Evolutionary conservation across 2,888 invertebrate genomes (phyloP), one percentile per base, ranked within the genome.

Genomic region (Drosophila nr. fundita): DNA sequence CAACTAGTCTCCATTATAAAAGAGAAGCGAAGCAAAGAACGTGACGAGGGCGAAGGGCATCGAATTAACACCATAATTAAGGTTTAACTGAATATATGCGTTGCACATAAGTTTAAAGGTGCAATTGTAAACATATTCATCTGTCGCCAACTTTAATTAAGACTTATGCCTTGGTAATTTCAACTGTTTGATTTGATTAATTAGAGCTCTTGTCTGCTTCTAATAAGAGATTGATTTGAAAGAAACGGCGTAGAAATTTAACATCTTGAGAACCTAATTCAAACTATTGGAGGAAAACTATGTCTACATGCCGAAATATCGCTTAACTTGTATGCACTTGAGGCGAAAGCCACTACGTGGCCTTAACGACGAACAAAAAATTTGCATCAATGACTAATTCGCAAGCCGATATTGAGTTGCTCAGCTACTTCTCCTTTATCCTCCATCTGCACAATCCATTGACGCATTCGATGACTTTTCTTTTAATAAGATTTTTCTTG

Each of bases 21-120:
- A 68, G 68, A 60, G 65, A 73, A 74, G 59, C 60, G 70, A 60
- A 62, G 62, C 79, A 50, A 55, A 55, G 54, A 62, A 87, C 84
- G 77, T 87, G 85, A 75, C 84, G 68, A 29, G 11, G 29, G 13
- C 30, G 18, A 30, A 24, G 29, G 52, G 18, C 38, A 48, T 32
- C 45, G 32, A 58, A 58, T 58, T 64, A 64, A 64, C 61, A 58
- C 29, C 73, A 53, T 72, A 58, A 72, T 73, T 58, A 71, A 67
- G 71, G 50, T 67, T 67, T 45, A 76, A 62, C 76, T 54, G 34
- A 76, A 71, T 80, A 55, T 53, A 24, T 64, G 76, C 49, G 54
- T 15, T 29, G 32, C 49, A 27, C 24, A 29, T 32, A 62, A 32
- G 49, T 32, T 62, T 59, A 59, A 76, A 79, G 58, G 48, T 65